Percentiles rank a stretch among this genome's conserved stretches.
Evolutionary conservation across 1,140 invertebrate genomes (phyloP).

Genomic region (Maniola jurtina): DNA sequence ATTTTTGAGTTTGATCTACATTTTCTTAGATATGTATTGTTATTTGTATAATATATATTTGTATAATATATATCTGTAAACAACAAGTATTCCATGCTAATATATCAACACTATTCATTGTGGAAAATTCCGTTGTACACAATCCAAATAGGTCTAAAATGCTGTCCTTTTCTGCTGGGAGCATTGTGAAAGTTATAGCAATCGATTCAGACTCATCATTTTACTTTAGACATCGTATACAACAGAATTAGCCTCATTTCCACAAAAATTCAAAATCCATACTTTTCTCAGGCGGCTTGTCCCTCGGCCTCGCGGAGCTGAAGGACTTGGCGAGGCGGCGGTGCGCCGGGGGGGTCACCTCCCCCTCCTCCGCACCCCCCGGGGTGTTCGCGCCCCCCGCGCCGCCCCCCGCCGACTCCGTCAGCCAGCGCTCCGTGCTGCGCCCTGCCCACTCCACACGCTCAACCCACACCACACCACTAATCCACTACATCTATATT

Average conservation of each 20-base stretch:
- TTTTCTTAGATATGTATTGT: too few relatives aligned
- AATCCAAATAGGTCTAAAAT: too few relatives aligned
- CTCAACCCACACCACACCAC: constrained; percentile 42
- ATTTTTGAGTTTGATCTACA: too few relatives aligned
- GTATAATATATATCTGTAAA: too few relatives aligned
- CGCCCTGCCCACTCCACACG: constrained; percentile 53
- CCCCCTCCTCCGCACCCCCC: constrained; percentile 70
- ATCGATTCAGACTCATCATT: too few relatives aligned
- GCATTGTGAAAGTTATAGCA: too few relatives aligned
- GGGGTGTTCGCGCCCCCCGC: constrained; percentile 25
- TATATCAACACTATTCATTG: too few relatives aligned
- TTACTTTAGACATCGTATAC: too few relatives aligned
- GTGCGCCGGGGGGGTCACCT: constrained; percentile 88
- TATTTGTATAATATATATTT: too few relatives aligned
- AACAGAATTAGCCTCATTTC: neutral
- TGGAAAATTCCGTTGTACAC: too few relatives aligned
- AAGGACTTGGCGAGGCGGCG: constrained; percentile 93
- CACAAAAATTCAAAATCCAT: constrained; percentile 25
- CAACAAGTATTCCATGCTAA: too few relatives aligned
- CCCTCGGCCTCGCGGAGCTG: constrained; percentile 80
- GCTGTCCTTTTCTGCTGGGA: too few relatives aligned
- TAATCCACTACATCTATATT: constrained; percentile 1
- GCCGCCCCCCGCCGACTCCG: constrained; percentile 34
- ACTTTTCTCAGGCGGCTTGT: constrained; percentile 60
- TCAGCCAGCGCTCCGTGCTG: constrained; percentile 44